A percentile compares a stretch with the other conserved stretches of the same genome.
Conservation (phyloP, 2,888 invertebrate genomes). For the Leucoptera coffeella region DNA sequence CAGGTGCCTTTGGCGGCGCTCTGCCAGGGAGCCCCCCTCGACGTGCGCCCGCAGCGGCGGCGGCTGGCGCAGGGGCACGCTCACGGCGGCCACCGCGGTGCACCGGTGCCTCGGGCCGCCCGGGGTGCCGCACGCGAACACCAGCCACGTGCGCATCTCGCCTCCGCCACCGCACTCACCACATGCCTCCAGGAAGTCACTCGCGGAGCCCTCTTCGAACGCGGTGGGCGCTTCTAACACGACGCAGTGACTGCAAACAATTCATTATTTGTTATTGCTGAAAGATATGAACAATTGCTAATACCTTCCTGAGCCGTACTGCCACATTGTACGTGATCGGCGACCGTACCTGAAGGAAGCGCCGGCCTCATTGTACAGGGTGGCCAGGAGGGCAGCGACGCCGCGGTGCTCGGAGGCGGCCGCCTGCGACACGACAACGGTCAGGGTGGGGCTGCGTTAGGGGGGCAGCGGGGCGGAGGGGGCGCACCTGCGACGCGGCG, state of each 20-base stretch:
- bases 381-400: no score
- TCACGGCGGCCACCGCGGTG: not conserved
- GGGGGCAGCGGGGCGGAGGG: not conserved
- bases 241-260: not conserved
- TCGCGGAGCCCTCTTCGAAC: not conserved
- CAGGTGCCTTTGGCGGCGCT: not conserved
- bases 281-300: not conserved
- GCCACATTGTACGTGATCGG: not conserved
- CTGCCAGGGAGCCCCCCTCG: not conserved
- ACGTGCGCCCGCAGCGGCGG: not conserved
- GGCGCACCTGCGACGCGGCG: not conserved
- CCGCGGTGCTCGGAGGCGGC: not conserved
- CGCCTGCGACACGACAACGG: not conserved
- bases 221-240: not conserved
- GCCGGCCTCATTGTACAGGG: no score
- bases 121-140: no score
- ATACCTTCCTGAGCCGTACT: not conserved
- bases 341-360: not conserved
- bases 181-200: not conserved
- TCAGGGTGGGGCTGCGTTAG: not conserved
- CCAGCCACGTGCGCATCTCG: not conserved
- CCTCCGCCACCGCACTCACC: conserved; percentile 1
- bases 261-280: no score
- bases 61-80: not conserved
- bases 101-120: not conserved